phyloP scores from a whole-genome alignment of 2,113 vertebrate species.

The Glareola pratincola region DNA sequence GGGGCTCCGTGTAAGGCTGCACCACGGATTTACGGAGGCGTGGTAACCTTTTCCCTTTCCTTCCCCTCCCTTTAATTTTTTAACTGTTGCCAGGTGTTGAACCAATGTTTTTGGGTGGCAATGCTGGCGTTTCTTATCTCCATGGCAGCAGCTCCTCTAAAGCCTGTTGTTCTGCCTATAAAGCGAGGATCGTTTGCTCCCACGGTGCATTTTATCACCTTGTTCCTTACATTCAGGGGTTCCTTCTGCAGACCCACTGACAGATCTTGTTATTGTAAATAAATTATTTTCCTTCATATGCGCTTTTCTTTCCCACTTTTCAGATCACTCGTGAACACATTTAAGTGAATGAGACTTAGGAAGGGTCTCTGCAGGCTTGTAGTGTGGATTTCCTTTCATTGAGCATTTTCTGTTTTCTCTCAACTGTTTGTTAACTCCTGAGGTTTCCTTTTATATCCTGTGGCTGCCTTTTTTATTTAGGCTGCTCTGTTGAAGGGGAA shows the following conservation, averaged over 20 bases:
- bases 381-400: neutral
- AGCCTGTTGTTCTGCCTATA: fast-evolving
- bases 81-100: neutral
- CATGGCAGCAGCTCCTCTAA: neutral
- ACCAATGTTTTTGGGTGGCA: neutral
- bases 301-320: neutral
- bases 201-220: neutral
- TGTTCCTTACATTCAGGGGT: neutral
- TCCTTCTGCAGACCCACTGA: neutral
- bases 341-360: neutral
- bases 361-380: neutral
- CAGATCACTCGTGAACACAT: neutral
- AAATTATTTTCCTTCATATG: neutral
- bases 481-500: neutral
- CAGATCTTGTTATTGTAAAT: neutral
- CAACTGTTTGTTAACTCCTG: neutral
- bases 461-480: neutral
- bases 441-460: neutral
- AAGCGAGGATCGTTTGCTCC: neutral
- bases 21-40: fast-evolving
- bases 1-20: neutral
- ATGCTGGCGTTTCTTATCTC: neutral
- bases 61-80: neutral
- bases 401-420: neutral
- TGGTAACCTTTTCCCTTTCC: neutral